These are phyloP conservation scores for Byasa hedistus DNA, from an alignment of 2,888 invertebrate genomes.

Conservation along the genomic window DNA sequence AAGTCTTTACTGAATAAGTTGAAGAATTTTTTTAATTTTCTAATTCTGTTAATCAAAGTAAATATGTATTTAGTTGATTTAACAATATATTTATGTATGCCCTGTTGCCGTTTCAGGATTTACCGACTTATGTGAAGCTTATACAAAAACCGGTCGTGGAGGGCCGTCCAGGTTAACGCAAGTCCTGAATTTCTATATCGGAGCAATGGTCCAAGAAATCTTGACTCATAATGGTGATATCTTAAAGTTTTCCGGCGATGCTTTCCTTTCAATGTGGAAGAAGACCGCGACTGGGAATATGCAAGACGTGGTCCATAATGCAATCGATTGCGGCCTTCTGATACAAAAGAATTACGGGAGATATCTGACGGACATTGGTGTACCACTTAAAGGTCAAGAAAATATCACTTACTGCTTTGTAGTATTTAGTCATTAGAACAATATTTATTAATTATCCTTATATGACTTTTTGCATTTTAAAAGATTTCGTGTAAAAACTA, in stretches of 20 bases:
- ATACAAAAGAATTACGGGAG: conserved; percentile 84
- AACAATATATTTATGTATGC: neutral
- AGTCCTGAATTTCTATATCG: conserved; percentile 85
- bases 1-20: too few species aligned
- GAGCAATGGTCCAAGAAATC: conserved; percentile 85
- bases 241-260: conserved; percentile 84
- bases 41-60: too few species aligned
- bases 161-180: conserved; percentile 86
- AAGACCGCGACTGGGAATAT: conserved; percentile 72
- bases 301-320: conserved; percentile 81
- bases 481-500: too few species aligned
- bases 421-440: too few species aligned
- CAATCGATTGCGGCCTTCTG: conserved; percentile 83
- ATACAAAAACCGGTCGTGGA: conserved; percentile 80
- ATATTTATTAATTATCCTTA: neutral
- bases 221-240: conserved; percentile 83
- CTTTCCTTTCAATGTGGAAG: conserved; percentile 85
- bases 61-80: neutral
- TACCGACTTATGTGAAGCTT: conserved; percentile 83
- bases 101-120: conserved; percentile 68
- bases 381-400: conserved; percentile 77
- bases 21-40: too few species aligned
- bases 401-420: neutral
- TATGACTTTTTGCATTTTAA: too few species aligned
- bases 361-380: conserved; percentile 81